Evolutionary conservation across 2,113 vertebrate genomes (phyloP).

Genomic region (Hypomesus transpacificus): DNA sequence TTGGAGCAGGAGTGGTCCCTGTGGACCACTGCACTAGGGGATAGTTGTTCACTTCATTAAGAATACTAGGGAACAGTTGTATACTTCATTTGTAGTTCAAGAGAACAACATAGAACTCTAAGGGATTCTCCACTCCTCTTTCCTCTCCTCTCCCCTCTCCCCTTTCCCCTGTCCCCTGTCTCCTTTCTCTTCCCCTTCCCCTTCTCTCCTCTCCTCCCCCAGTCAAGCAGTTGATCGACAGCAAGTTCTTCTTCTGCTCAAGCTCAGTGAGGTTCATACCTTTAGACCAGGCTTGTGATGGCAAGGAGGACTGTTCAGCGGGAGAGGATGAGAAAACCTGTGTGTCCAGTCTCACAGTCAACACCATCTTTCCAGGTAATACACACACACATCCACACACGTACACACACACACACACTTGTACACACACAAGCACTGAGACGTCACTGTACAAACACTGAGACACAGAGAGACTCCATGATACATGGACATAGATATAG

Average conservation of each 20-base stretch:
- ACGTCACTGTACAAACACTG: slow-evolving; percentile 1
- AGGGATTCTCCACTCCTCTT: no score
- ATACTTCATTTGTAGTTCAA: no score
- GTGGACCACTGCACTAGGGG: no score
- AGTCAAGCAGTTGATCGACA: slow-evolving; percentile 77
- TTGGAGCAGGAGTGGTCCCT: no score
- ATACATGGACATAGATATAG: no score
- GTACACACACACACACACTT: background rate
- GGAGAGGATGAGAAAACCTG: slow-evolving; percentile 82
- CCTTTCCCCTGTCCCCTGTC: background rate
- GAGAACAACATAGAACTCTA: no score
- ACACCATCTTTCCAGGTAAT: slow-evolving; percentile 69
- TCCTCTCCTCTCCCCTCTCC: background rate
- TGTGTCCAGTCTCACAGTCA: slow-evolving; percentile 50
- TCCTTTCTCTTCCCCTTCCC: background rate
- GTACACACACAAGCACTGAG: background rate
- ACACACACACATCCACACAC: background rate
- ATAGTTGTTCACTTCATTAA: no score
- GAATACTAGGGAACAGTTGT: no score
- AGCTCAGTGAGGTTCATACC: slow-evolving; percentile 77
- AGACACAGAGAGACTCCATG: background rate
- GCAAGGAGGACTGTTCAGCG: slow-evolving; percentile 70
- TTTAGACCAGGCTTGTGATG: slow-evolving; percentile 69
- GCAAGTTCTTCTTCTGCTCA: slow-evolving; percentile 83
- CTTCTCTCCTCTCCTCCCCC: background rate